These are phyloP conservation scores for Acleris sparsana DNA, from an alignment of 2,888 invertebrate species.

Conservation along the genomic window DNA sequence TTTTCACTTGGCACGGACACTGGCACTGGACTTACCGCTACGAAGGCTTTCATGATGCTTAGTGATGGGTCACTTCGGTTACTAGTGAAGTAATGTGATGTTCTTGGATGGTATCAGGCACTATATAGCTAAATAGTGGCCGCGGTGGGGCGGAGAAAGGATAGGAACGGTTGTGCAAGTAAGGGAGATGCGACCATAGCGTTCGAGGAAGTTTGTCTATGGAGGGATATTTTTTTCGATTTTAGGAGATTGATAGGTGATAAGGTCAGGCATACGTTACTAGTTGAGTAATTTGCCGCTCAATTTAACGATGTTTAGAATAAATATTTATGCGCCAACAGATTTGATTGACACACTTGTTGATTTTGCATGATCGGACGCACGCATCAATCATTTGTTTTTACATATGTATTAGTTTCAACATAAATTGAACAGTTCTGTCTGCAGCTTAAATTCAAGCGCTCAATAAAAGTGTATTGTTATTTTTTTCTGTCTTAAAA, in stretches of 20 bases:
- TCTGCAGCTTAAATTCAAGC: too few relatives aligned
- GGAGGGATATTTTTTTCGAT: conserved; percentile 63
- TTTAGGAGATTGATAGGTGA: conserved; percentile 48
- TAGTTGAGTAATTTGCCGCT: conserved; percentile 30
- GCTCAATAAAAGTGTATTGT: too few relatives aligned
- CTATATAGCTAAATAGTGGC: conserved; percentile 71
- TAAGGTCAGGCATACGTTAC: conserved; percentile 51
- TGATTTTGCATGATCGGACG: neutral
- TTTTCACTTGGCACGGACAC: conserved; percentile 57
- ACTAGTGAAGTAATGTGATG: conserved; percentile 76
- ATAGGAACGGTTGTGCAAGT: conserved; percentile 76
- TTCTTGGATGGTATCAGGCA: conserved; percentile 60
- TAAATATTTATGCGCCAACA: conserved; percentile 23
- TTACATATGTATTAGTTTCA: too few relatives aligned
- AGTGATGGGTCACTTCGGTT: conserved; percentile 78
- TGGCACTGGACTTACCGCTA: conserved; percentile 79
- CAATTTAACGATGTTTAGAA: conserved; percentile 19
- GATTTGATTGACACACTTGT: conserved; percentile 12
- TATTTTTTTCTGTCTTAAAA: too few relatives aligned
- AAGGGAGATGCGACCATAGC: conserved; percentile 70
- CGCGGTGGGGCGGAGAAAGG: conserved; percentile 82
- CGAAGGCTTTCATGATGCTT: conserved; percentile 81
- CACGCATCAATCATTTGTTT: neutral
- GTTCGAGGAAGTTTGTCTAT: conserved; percentile 70
- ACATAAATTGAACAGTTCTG: too few relatives aligned